Base-by-base conservation (phyloP, 1,140 invertebrate species). In the Leptopilina boulardi region DNA sequence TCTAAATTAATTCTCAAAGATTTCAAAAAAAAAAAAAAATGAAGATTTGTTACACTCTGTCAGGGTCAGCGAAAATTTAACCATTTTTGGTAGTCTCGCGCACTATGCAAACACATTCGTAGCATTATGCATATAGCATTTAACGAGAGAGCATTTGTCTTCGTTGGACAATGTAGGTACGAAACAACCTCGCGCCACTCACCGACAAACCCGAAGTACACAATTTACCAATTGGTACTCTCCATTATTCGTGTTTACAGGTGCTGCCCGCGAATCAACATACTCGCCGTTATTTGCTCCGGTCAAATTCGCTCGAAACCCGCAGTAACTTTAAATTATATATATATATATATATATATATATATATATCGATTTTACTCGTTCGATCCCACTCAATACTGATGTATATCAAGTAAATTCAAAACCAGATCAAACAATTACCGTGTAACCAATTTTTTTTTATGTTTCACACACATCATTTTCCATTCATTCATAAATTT, bases 231-330 rank as follows among this genome's bases (percentile, higher is more conserved):
- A 86, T 86, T 84, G 84, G 82, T 82, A 84, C 82, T 85, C 85
- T 85, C 85, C 78, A 86, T 86, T 86, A 86, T 86, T 85, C 84
- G 84, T 86, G 85, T 86, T 86, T 86, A 86, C 85, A 84, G 83
- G 83, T 84, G 80, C 78, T 81, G 75, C 71, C 84, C 83, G 84
- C 82, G 85, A 85, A 86, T 86, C 85, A 86, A 86, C 84, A 80
- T 54, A 26, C 54, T 70, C 47, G 71, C 81, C 76, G 84, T 82
- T 86, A 84, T 85, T 86, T 86, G 84, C 82, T 75, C 75, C 78
- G 85, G 83, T 78, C 79, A 84, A 86, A 85, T 84, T 85, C 85
- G 82, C 81, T 81, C 72, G 79, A 78, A 79, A 77, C 79, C 82
- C 77, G 78, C 82, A 83, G 83, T 81, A 82, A 80, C 85, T 86